Base-by-base conservation (phyloP, 2,888 invertebrate genomes). In the Eupeodes luniger region DNA sequence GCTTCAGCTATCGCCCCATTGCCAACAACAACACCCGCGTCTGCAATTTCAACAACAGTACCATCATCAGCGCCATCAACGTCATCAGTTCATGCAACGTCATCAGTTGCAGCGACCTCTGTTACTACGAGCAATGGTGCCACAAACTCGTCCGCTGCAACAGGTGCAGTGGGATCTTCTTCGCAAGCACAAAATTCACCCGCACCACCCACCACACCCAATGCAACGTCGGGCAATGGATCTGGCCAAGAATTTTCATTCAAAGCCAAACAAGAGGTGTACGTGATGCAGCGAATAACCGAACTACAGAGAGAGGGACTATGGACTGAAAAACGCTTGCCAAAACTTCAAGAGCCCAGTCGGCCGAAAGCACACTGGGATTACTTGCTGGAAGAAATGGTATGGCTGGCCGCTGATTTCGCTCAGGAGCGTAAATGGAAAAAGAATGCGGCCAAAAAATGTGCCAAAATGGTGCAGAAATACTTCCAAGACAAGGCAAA, bases 361-460 rank as follows among this genome's bases (percentile, higher is more conserved):
- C 95, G 99, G 89, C 95, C 96, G 75, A 99, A 99, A 94, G 97
- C 98, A 44, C 99, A 99, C 94, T 99, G 99, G 99, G 99, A 99
- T 94, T 99, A 98, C 94, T 94, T 99, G 89, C 94, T 99, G 59
- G 99, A 99, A 94, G 99, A 99, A 94, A 99, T 99, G 98, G 97
- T 97, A 55, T 99, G 99, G 99, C 95, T 99, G 90, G 98, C 99
- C 53, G 97, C 98, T 55, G 99, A 99, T 94, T 99, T 99, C 94
- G 97, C 97, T 44, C 98, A 98, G 93, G 99, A 99, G 94, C 95
- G 99, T 89, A 99, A 98, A 93, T 99, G 98, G 98, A 99, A 99
- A 92, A 98, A 98, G 93, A 97, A 97, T 84, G 98, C 98, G 6
- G 98, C 99, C 1, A 97, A 97, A 92, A 98, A 96, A 94, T 98